A percentile compares a stretch with the other conserved stretches of the same genome.
phyloP scores from a whole-genome alignment of 2,113 vertebrate species.

The Poicephalus gulielmi region DNA sequence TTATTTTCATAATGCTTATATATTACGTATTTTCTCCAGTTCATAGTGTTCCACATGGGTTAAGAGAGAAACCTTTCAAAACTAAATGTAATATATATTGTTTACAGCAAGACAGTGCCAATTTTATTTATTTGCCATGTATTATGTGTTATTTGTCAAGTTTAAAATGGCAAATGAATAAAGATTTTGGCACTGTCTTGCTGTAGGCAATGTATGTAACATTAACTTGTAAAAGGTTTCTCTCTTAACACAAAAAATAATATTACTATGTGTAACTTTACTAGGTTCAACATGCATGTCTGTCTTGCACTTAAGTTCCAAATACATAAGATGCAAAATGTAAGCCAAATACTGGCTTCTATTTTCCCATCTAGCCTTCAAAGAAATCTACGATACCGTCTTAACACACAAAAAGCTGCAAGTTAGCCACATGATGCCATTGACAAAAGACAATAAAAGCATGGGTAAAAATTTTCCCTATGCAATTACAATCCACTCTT shows the following conservation, averaged over 20 bases:
- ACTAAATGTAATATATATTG: neutral
- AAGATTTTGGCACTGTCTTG: neutral
- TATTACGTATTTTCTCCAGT: neutral
- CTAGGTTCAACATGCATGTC: neutral
- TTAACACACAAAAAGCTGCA: neutral
- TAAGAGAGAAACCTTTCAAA: neutral
- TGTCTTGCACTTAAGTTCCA: neutral
- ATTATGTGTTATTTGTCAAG: neutral
- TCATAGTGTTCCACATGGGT: neutral
- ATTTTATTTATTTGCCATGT: neutral
- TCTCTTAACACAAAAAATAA: neutral
- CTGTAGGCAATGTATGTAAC: neutral
- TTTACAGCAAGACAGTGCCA: neutral
- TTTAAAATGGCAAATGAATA: neutral
- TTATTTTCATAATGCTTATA: neutral
- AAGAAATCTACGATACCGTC: neutral
- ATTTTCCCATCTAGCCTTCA: neutral
- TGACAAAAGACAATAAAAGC: neutral
- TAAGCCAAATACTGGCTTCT: neutral
- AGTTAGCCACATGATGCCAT: neutral
- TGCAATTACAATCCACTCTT: neutral
- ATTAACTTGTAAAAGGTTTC: neutral
- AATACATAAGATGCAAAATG: neutral
- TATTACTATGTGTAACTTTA: neutral
- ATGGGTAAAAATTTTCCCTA: neutral